Evolutionary conservation across 2,797 vertebrate genomes (phyloP).

Genomic region (Yasuhikotakia modesta): DNA sequence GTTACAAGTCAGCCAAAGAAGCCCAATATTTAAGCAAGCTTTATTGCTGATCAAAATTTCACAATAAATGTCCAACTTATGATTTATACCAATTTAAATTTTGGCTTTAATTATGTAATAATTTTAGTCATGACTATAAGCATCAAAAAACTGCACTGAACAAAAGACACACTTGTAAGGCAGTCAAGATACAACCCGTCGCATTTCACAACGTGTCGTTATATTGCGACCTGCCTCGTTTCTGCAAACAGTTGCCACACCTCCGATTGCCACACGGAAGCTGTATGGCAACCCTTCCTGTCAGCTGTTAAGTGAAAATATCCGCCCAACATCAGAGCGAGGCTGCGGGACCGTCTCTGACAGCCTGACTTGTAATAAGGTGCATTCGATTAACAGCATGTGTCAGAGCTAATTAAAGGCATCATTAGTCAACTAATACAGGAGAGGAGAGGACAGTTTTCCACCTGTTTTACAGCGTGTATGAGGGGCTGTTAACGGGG

Average conservation of each 20-base stretch:
- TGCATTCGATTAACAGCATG: constrained; percentile 78
- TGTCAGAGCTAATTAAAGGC: constrained; percentile 76
- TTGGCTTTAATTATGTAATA: too few relatives aligned
- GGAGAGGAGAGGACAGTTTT: constrained; percentile 46
- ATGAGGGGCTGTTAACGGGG: constrained; percentile 10
- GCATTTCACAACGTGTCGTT: not conserved
- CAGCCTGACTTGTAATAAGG: constrained; percentile 77
- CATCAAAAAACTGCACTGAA: too few relatives aligned
- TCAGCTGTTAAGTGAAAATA: constrained; percentile 12
- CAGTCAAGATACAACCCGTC: too few relatives aligned
- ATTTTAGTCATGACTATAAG: too few relatives aligned
- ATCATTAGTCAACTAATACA: constrained; percentile 76
- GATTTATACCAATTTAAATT: too few relatives aligned
- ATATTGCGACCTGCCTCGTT: not conserved
- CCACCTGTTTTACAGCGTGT: constrained; percentile 38
- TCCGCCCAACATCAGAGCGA: constrained; percentile 64
- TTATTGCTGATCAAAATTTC: not conserved
- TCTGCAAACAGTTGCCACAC: too few relatives aligned
- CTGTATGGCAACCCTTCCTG: not conserved
- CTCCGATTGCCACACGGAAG: too few relatives aligned
- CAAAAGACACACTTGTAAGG: too few relatives aligned
- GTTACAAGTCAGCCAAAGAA: too few relatives aligned
- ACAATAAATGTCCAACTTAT: not conserved
- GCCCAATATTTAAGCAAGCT: too few relatives aligned
- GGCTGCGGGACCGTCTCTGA: constrained; percentile 69